Conservation (phyloP, 1,140 invertebrate species). For the Octopus sinensis region DNA sequence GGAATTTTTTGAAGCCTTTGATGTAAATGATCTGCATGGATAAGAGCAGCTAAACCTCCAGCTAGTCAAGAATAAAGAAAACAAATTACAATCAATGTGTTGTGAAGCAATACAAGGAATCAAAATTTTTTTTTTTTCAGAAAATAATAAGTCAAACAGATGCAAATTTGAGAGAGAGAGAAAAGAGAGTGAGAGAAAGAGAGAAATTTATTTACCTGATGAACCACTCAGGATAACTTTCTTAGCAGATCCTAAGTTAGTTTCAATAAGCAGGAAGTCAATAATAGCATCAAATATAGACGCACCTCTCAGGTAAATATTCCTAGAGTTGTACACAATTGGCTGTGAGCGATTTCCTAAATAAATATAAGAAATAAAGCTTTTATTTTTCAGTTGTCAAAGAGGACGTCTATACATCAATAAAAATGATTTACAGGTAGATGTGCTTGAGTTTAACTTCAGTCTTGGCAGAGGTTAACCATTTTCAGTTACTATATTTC, state of each 20-base stretch:
- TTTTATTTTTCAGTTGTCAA: too few species aligned
- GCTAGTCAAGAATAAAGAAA: conserved; percentile 24
- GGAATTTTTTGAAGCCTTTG: conserved; percentile 33
- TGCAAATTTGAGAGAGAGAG: not conserved
- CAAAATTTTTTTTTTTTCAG: too few species aligned
- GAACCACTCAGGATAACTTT: conserved; percentile 38
- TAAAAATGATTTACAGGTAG: too few species aligned
- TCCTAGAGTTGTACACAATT: conserved; percentile 27
- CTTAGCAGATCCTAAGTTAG: conserved; percentile 32
- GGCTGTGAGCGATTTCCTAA: conserved; percentile 35
- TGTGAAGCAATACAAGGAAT: too few species aligned
- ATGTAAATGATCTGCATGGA: conserved; percentile 35
- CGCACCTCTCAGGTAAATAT: conserved; percentile 35
- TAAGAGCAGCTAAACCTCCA: conserved; percentile 36
- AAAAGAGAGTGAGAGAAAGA: not conserved
- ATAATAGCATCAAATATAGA: conserved; percentile 38
- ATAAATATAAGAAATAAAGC: too few species aligned
- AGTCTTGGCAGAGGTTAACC: too few species aligned
- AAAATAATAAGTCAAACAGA: too few species aligned
- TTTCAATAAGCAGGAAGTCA: conserved; percentile 34
- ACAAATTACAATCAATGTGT: not conserved
- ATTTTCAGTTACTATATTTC: too few species aligned
- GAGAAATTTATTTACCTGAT: conserved; percentile 31
- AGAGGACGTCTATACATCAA: too few species aligned
- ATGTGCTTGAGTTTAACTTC: too few species aligned